Base-by-base conservation (phyloP, 2,888 invertebrate genomes). In the Dusona sp. region DNA sequence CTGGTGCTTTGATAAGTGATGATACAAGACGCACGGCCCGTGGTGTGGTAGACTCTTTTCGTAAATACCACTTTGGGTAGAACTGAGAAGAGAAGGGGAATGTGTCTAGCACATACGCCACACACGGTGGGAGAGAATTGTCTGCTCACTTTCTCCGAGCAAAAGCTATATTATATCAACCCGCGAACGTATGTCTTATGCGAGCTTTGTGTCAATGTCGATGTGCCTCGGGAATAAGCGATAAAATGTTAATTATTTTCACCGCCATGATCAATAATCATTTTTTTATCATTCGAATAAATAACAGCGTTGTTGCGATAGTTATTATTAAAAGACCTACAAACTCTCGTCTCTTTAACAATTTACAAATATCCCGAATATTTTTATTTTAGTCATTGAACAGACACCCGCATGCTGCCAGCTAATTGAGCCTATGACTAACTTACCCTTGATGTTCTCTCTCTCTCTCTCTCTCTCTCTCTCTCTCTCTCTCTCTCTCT, bases 81-180 rank as follows among this genome's bases (percentile, higher is more conserved):
- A 25, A 48, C 64, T n/a, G 57, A 54, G 33, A 45, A 57, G 86
- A 81, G 87, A 86, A 80, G 87, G 75, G 85, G 72, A 74, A 79
- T 64, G 65, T 11, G 54, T 67, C 79, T 68, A 45, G 70, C 45
- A 33, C 9, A 70, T 54, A 65, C 25, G 48, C 36, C 38, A 33
- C 48, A 22, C 36, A 81, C 88, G 85, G 88, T 88, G 89, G 90
- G 87, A 77, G 84, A 84, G 88, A 90, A 91, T 91, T 89, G 90
- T 90, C 90, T 89, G 86, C 89, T 89, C 90, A 91, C 92, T 92
- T 92, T 92, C 92, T 91, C 92, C 90, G 38, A 86, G 85, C 11
- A 80, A 84, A 86, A 79, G 85, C 85, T 61, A 36, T 22, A 64
- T 25, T 29, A 29, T 45, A 48, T 11, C 19, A n/a, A 42, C 45